These are phyloP conservation scores for Poliocrania exsul DNA, from an alignment of 2,797 vertebrate genomes.

Conservation along the genomic window DNA sequence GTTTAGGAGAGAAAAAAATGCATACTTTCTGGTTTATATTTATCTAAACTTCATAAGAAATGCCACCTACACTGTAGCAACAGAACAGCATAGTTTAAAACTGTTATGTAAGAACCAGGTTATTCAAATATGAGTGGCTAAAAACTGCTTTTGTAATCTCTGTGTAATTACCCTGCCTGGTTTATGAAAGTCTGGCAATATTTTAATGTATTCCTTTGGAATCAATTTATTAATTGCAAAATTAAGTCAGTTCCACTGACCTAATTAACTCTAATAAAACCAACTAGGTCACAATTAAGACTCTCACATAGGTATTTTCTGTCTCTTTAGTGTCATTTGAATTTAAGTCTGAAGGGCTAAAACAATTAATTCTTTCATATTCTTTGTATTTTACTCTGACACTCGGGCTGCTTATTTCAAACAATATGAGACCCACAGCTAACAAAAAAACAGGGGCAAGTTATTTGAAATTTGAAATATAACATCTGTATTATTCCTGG, in stretches of 20 bases:
- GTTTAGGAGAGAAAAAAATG: background rate
- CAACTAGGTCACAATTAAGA: slow-evolving; percentile 40
- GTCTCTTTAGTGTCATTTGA: background rate
- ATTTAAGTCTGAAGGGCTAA: background rate
- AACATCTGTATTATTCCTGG: background rate
- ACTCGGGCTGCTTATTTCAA: background rate
- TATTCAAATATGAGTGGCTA: background rate
- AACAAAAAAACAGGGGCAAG: background rate
- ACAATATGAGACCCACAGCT: background rate
- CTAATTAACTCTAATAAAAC: slow-evolving; percentile 56
- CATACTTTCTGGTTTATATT: background rate
- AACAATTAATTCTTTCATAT: background rate
- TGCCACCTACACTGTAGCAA: background rate
- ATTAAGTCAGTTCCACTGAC: slow-evolving; percentile 32
- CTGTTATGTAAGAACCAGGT: background rate
- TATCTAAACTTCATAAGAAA: background rate
- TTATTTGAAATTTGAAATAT: background rate
- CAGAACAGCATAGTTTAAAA: background rate
- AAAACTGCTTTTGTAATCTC: background rate
- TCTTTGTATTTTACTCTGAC: background rate
- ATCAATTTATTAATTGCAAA: slow-evolving; percentile 59
- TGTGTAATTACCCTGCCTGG: background rate
- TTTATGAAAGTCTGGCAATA: background rate
- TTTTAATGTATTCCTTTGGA: slow-evolving; percentile 3
- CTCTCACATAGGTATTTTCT: background rate